Base-by-base conservation (phyloP, 2,888 invertebrate species). In the Lasioglossum malachurum region DNA sequence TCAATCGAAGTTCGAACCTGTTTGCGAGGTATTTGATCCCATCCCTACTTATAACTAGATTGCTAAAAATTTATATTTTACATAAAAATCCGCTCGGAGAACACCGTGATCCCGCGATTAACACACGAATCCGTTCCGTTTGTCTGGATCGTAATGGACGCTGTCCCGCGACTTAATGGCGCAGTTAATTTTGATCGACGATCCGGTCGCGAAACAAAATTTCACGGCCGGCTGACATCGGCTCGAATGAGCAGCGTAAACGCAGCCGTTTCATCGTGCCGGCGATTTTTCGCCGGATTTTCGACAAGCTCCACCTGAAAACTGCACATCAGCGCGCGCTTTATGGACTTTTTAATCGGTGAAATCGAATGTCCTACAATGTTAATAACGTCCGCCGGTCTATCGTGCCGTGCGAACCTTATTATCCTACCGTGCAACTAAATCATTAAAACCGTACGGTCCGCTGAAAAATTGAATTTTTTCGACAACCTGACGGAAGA, bases 181-280 rank as follows among this genome's bases (percentile, higher is more conserved):
- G 78, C 60, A 71, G 74, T 76, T 82, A 85, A 87, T 75, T 77
- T 76, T 85, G 85, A 85, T 77, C 31, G 67, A 87, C 78, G 84
- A 57, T 8, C 71, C 16, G 12, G 5, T 5, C 31, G 38, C 79
- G 69, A 85, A 84, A 80, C 69, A 78, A 67, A 75, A 73, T 81
- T 78, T 83, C 75, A 46, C 69, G 46, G 23, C 23, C 57, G 41
- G 83, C 27, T n/a, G 27, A 60, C 57, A n/a, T 57, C 77, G 86
- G 80, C 86, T 80, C 53, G 69, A 73, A 78, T 82, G 75, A 83
- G 49, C 57, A 31, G 38, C 31, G 53, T 35, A n/a, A 57, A 57
- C n/a, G n/a, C n/a, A 23, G 2, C 8, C 35, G 53, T 23, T 64
- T 41, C 14, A 27, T 23, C 53, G 16, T 16, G 57, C 3, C n/a